Percentiles rank a stretch among this genome's conserved stretches.
Conservation (phyloP, 2,797 vertebrate species). For the Ptychadena robeensis region DNA sequence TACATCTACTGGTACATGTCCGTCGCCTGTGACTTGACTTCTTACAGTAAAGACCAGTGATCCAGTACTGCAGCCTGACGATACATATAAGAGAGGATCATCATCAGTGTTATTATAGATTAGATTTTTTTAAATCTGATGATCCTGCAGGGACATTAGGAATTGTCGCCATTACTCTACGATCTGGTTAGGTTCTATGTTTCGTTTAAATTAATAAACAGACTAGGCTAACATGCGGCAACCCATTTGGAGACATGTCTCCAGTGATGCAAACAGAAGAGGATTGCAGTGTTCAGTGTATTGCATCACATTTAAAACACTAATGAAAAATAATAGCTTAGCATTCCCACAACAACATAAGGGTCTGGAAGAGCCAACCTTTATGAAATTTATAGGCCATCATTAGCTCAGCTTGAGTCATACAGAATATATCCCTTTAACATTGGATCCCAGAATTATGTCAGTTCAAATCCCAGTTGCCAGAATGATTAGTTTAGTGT, state of each 20-base stretch:
- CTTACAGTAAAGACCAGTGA: no score
- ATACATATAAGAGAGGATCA: no score
- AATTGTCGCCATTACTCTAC: not conserved
- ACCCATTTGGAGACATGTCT: not conserved
- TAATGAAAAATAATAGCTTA: slow-evolving; percentile 20
- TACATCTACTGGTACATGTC: no score
- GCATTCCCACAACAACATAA: slow-evolving; percentile 20
- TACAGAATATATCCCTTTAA: slow-evolving; percentile 24
- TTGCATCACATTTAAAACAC: slow-evolving; percentile 23
- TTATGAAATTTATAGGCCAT: slow-evolving; percentile 2
- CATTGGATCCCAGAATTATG: slow-evolving; percentile 24
- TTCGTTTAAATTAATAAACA: not conserved
- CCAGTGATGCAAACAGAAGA: slow-evolving; percentile 8
- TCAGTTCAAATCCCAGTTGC: slow-evolving; percentile 37
- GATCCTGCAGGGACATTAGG: not conserved
- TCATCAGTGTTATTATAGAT: no score
- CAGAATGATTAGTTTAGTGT: slow-evolving; percentile 39
- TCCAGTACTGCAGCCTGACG: no score
- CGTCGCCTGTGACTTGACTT: no score
- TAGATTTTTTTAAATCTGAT: no score
- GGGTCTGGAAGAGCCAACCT: not conserved
- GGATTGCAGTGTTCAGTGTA: not conserved
- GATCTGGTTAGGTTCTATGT: not conserved
- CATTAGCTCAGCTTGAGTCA: slow-evolving; percentile 20
- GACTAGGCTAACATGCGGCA: not conserved